Percentiles rank a stretch among this genome's conserved stretches.
Conservation (phyloP, 92 coral and sea anemone genomes). For the Heteractis magnifica region DNA sequence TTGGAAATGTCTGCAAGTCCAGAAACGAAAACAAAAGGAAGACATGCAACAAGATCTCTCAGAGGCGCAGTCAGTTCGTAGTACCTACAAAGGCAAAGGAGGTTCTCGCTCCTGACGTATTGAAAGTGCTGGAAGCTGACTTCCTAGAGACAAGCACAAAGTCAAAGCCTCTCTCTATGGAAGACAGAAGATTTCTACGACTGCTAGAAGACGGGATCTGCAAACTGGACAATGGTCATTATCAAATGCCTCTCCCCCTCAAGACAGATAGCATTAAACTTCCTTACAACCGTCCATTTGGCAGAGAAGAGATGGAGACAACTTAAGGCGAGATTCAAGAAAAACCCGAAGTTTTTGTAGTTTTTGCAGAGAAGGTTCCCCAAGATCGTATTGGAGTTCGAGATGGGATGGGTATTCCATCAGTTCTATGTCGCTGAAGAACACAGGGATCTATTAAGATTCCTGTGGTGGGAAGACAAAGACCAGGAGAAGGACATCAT, state of each 20-base stretch:
- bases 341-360: conserved; percentile 17
- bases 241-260: too few relatives aligned
- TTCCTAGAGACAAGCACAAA: conserved; percentile 7
- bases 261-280: too few relatives aligned
- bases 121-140: conserved; percentile 29
- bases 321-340: conserved; percentile 11
- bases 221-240: too few relatives aligned
- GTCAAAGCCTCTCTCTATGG: too few relatives aligned
- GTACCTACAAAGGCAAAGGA: conserved; percentile 31
- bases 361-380: conserved; percentile 20
- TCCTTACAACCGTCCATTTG: conserved; percentile 10
- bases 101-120: conserved; percentile 5
- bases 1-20: conserved; percentile 8
- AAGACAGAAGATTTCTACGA: too few relatives aligned
- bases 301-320: conserved; percentile 26
- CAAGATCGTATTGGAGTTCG: background rate
- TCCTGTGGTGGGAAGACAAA: conserved; percentile 19
- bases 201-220: too few relatives aligned
- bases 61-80: background rate
- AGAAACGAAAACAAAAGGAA: background rate
- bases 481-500: background rate
- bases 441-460: background rate
- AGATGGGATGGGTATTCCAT: conserved; percentile 14
- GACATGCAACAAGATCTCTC: background rate
- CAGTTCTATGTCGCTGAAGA: too few relatives aligned